A percentile compares a stretch with the other conserved stretches of the same genome.
phyloP scores from a whole-genome alignment of 2,888 invertebrate genomes.

The Alloscopus bannaensis region DNA sequence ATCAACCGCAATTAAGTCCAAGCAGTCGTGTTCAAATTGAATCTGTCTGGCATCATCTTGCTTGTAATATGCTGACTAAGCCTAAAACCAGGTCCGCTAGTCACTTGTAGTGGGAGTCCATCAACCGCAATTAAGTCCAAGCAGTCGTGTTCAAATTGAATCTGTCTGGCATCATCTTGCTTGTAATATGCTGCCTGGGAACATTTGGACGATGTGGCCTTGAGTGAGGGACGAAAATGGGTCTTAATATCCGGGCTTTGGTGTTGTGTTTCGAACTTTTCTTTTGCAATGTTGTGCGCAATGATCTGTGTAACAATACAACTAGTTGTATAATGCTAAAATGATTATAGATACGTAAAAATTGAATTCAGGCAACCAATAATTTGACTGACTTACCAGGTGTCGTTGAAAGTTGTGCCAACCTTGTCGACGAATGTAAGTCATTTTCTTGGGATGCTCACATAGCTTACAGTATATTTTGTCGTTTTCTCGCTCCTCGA shows the following conservation, averaged over 20 bases:
- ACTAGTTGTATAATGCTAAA: not conserved
- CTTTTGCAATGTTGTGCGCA: slow-evolving; percentile 1
- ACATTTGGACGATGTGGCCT: too few relatives aligned
- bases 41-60: slow-evolving; percentile 10
- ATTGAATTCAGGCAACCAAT: not conserved
- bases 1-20: slow-evolving; percentile 23
- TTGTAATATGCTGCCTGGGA: too few relatives aligned
- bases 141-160: slow-evolving; percentile 3
- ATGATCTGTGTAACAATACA: not conserved
- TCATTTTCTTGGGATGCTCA: not conserved
- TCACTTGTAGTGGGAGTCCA: not conserved
- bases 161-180: not conserved
- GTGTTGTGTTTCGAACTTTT: not conserved
- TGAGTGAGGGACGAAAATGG: too few relatives aligned
- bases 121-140: slow-evolving; percentile 21
- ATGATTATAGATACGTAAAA: not conserved
- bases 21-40: not conserved
- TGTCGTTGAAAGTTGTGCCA: slow-evolving; percentile 32
- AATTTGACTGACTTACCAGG: slow-evolving; percentile 18
- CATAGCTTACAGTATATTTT: not conserved
- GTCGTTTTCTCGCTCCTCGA: not conserved
- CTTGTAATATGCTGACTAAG: not conserved
- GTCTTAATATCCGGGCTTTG: too few relatives aligned
- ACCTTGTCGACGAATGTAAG: not conserved
- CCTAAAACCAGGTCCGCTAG: not conserved